These are phyloP conservation scores for Hyles vespertilio DNA, from an alignment of 1,140 invertebrate genomes.

Conservation along the genomic window DNA sequence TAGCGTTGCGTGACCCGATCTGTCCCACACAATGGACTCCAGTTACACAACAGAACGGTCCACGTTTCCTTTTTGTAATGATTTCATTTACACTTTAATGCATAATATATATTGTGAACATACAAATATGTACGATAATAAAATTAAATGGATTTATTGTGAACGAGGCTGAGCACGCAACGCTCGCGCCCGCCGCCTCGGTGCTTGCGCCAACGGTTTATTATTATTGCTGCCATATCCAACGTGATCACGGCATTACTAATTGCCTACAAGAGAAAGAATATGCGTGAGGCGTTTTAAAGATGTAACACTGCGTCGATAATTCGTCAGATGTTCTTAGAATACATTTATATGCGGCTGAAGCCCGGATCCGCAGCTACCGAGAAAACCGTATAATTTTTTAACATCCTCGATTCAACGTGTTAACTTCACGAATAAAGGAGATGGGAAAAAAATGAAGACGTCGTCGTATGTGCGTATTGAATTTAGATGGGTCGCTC, in stretches of 20 bases:
- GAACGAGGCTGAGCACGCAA: slow-evolving; percentile 21
- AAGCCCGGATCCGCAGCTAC: slow-evolving; percentile 15
- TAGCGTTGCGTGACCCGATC: slow-evolving; percentile 22
- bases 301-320: slow-evolving; percentile 18
- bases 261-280: slow-evolving; percentile 20
- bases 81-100: slow-evolving; percentile 28
- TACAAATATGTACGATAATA: slow-evolving; percentile 23
- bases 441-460: slow-evolving; percentile 33
- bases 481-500: slow-evolving; percentile 32
- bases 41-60: slow-evolving; percentile 17
- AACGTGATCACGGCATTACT: slow-evolving; percentile 19
- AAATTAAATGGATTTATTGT: slow-evolving; percentile 30
- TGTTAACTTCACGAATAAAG: slow-evolving; percentile 31
- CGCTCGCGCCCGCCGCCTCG: background rate
- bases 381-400: slow-evolving; percentile 28
- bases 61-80: slow-evolving; percentile 25
- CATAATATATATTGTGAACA: slow-evolving; percentile 5
- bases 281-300: slow-evolving; percentile 17
- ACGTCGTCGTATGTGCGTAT: slow-evolving; percentile 23
- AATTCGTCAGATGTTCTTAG: slow-evolving; percentile 26
- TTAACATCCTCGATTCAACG: slow-evolving; percentile 35
- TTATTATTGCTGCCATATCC: slow-evolving; percentile 22
- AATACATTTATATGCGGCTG: slow-evolving; percentile 27
- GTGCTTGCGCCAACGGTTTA: slow-evolving; percentile 9
- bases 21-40: slow-evolving; percentile 22